Percentiles rank a stretch among this genome's conserved stretches.
phyloP scores from a whole-genome alignment of 2,113 vertebrate species.

The Phyllostomus discolor region DNA sequence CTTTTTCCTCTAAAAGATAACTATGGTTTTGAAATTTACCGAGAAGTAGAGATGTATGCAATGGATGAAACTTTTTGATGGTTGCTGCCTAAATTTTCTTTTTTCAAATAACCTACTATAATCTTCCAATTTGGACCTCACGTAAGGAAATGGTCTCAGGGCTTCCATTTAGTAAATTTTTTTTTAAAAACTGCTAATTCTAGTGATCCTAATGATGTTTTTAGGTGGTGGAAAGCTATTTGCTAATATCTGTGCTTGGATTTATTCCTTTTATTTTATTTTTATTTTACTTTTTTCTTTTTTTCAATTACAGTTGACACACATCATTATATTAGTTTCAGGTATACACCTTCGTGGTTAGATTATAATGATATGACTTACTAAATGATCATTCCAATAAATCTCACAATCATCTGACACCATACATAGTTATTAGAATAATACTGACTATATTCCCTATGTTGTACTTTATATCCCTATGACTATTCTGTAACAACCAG shows the following conservation, averaged over 20 bases:
- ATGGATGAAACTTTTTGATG: not conserved
- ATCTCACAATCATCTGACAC: no score
- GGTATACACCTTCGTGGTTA: no score
- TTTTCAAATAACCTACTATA: not conserved
- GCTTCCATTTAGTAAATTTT: not conserved
- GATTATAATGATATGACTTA: no score
- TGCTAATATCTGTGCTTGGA: not conserved
- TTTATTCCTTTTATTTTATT: not conserved
- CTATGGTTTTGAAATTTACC: not conserved
- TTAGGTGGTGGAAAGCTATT: not conserved
- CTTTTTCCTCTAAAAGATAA: not conserved
- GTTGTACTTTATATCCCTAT: no score
- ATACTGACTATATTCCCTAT: no score
- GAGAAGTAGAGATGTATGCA: not conserved
- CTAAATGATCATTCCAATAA: no score
- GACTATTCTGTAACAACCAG: no score
- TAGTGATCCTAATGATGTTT: not conserved
- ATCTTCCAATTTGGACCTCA: not conserved
- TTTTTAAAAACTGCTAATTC: not conserved
- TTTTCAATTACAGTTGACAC: no score
- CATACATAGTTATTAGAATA: no score
- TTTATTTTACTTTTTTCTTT: no score
- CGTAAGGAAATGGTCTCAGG: not conserved
- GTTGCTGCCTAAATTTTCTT: not conserved
- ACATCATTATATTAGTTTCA: no score